phyloP scores from a whole-genome alignment of 2,797 vertebrate genomes.

The Sebastes itinus region DNA sequence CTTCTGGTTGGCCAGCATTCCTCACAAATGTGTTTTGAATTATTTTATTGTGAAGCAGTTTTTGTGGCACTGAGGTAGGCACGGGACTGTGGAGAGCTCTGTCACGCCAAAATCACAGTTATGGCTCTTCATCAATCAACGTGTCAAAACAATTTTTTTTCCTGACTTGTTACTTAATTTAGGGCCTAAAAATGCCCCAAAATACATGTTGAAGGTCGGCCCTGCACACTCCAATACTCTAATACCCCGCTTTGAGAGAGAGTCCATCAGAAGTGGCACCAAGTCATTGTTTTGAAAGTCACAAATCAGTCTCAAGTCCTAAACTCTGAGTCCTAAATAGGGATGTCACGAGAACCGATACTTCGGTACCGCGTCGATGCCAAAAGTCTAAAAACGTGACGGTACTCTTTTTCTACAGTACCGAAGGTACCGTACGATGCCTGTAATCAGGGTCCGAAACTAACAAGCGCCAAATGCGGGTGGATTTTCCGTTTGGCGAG shows the following conservation, averaged over 20 bases:
- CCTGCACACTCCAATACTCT: background rate
- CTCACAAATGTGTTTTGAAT: slow-evolving; percentile 51
- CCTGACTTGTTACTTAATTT: background rate
- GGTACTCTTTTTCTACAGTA: too few species aligned
- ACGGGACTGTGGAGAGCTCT: background rate
- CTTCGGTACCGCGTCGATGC: too few species aligned
- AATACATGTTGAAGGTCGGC: background rate
- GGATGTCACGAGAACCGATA: too few species aligned
- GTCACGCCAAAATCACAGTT: slow-evolving; percentile 2
- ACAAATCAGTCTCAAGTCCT: too few species aligned
- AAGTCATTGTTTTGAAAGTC: too few species aligned
- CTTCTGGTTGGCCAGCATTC: slow-evolving; percentile 32
- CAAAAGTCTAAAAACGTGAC: too few species aligned
- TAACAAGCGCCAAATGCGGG: too few species aligned
- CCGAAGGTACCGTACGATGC: too few species aligned
- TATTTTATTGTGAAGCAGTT: slow-evolving; percentile 31
- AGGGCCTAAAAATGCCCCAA: background rate
- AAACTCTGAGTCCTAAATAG: too few species aligned
- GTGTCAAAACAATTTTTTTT: background rate
- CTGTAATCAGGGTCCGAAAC: too few species aligned
- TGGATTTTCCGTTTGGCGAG: too few species aligned
- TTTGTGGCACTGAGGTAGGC: background rate
- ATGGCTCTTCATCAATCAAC: background rate
- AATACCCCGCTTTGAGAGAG: too few species aligned
- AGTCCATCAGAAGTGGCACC: background rate